Conservation (phyloP, 2,113 vertebrate species). For the Cottus gobio region DNA sequence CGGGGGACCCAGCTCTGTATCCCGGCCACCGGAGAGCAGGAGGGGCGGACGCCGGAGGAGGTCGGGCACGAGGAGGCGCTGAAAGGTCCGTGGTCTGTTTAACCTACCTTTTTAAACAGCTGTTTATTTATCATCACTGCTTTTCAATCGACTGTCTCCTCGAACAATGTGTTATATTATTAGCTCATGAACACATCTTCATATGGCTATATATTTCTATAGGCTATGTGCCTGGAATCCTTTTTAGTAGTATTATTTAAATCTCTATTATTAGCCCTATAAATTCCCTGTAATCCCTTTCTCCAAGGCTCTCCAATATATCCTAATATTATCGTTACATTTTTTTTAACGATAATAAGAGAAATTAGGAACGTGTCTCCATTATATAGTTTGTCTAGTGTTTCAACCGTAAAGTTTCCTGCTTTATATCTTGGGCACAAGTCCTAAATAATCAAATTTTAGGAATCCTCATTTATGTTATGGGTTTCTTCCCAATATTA, state of each 20-base stretch:
- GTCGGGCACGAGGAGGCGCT: slow-evolving; percentile 52
- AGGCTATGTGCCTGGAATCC: not conserved
- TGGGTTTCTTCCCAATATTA: not conserved
- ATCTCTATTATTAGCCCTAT: not conserved
- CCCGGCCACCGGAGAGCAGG: slow-evolving; percentile 67
- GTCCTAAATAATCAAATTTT: not conserved
- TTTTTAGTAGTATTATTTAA: not conserved
- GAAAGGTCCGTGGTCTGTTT: slow-evolving; percentile 65
- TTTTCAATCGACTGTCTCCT: too few relatives aligned
- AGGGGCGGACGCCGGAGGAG: slow-evolving; percentile 49
- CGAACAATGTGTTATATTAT: not conserved
- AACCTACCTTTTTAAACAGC: not conserved
- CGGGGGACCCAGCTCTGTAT: slow-evolving; percentile 83
- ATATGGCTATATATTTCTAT: not conserved
- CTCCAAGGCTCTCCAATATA: not conserved
- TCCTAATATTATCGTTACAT: too few relatives aligned
- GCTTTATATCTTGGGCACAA: not conserved
- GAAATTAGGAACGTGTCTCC: not conserved
- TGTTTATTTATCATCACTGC: not conserved
- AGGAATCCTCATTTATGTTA: not conserved
- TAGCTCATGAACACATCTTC: not conserved
- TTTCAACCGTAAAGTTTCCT: not conserved
- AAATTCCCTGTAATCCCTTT: too few relatives aligned
- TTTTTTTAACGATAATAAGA: too few relatives aligned
- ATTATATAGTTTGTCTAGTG: not conserved